A percentile compares a stretch with the other conserved stretches of the same genome.
Conservation (phyloP, 2,888 invertebrate genomes). For the Noctua janthina region DNA sequence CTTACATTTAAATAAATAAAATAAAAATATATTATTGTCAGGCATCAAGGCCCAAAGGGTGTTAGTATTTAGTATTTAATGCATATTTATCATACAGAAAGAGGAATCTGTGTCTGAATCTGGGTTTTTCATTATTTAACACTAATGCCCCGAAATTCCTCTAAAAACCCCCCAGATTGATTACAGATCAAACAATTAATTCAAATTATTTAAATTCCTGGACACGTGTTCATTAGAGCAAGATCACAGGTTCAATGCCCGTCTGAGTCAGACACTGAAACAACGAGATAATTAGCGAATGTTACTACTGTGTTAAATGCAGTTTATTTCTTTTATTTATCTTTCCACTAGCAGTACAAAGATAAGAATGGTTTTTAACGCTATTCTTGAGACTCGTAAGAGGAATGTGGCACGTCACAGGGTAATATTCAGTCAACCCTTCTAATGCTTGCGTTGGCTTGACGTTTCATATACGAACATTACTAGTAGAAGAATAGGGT, state of each 20-base stretch:
- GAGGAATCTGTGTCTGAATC: background rate
- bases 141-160: too few species aligned
- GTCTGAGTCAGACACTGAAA: slow-evolving; percentile 47
- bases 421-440: background rate
- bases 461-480: background rate
- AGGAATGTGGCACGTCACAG: background rate
- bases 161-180: background rate
- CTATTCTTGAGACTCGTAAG: background rate
- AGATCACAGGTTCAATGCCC: slow-evolving; percentile 50
- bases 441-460: background rate
- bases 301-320: slow-evolving; percentile 20
- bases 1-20: too few species aligned
- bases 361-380: background rate
- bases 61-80: too few species aligned
- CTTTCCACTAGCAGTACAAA: background rate
- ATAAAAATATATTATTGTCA: too few species aligned
- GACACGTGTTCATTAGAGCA: slow-evolving; percentile 4
- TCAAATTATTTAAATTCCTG: background rate
- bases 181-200: background rate
- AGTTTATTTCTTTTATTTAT: slow-evolving; percentile 26
- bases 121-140: background rate
- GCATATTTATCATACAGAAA: background rate
- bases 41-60: too few species aligned
- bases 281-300: slow-evolving; percentile 53
- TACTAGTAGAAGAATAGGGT: background rate